Percentiles rank a stretch among this genome's conserved stretches.
phyloP scores from a whole-genome alignment of 2,888 invertebrate genomes.

The Cheilosia pagana region DNA sequence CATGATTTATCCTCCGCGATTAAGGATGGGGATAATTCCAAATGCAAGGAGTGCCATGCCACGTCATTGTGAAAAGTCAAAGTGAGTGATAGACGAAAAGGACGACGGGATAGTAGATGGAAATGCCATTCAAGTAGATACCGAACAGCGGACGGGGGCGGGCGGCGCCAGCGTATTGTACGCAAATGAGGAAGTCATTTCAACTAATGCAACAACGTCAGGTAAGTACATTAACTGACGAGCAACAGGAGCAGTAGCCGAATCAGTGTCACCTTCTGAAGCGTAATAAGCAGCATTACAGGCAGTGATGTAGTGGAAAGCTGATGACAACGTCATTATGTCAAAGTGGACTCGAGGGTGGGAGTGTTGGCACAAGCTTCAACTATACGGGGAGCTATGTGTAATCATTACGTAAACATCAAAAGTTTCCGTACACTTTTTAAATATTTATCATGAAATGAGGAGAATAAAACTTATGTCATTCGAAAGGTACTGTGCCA shows the following conservation, averaged over 20 bases:
- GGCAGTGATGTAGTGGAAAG: conserved; percentile 31
- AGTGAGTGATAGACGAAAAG: conserved; percentile 35
- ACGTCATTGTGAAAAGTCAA: conserved; percentile 34
- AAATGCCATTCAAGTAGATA: conserved; percentile 59
- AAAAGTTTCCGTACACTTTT: no score
- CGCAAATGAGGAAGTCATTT: conserved; percentile 73
- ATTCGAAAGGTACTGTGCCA: no score
- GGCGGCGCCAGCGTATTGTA: conserved; percentile 54
- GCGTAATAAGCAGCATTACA: conserved; percentile 55
- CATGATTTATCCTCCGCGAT: conserved; percentile 50
- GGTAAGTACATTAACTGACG: conserved; percentile 62
- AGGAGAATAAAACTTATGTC: no score
- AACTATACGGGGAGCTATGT: conserved; percentile 43
- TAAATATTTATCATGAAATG: no score
- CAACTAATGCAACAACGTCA: conserved; percentile 66
- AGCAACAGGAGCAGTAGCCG: conserved; percentile 29
- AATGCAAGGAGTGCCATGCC: conserved; percentile 57
- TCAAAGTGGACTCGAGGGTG: conserved; percentile 34
- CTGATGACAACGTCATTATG: conserved; percentile 58
- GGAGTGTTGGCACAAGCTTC: conserved; percentile 10
- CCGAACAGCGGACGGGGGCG: conserved; percentile 26
- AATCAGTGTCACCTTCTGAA: conserved; percentile 42
- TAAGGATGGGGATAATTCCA: conserved; percentile 46
- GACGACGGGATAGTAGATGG: conserved; percentile 3
- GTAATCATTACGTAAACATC: no score